Evolutionary conservation across 2,797 vertebrate genomes (phyloP), one percentile per base, ranked within the genome.

Genomic region (Florisuga fusca): DNA sequence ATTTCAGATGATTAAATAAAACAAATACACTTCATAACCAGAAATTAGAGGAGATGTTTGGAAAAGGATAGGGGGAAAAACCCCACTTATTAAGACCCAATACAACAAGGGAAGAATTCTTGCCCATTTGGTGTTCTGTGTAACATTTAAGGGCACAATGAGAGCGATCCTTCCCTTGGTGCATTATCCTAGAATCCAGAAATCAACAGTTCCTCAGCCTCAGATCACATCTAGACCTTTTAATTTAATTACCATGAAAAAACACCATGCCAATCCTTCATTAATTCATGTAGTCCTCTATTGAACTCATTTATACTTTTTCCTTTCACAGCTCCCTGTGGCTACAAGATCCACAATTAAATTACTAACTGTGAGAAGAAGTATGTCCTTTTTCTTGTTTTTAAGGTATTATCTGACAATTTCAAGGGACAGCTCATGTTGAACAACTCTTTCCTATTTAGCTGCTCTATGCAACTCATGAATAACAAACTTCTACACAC

Each of bases 211-310:
- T 92, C 26, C 46, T 68, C 64, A 87, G 61, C 62, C 68, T 87
- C 54, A 78, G 34, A 68, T 92, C 69, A 83, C 69, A 78, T 48
- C 55, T 73, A 66, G 91, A 66, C 25, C n/a, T 73, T 0, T 76
- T n/a, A 92, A 87, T 80, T 77, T 87, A 92, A 92, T 87, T 87
- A 77, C 54, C 62, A 75, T 16, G 7, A 85, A 93, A 80, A 83
- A 54, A 9, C 36, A 89, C 16, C 27, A 79, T 67, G 33, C 33
- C 48, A 57, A 71, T 67, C 25, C 64, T 77, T 91, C 72, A 82
- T 89, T 93, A 94, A 83, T 87, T 89, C 75, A 66, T 45, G n/a
- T 58, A 77, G 75, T 68, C 46, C 46, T 4, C 0, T 83, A 94
- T 83, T 68, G 58, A 92, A 75, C 46, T 89, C 12, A 78, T 90